These are phyloP conservation scores for Notarius quadriscutis DNA, from an alignment of 2,113 vertebrate species.

Conservation along the genomic window DNA sequence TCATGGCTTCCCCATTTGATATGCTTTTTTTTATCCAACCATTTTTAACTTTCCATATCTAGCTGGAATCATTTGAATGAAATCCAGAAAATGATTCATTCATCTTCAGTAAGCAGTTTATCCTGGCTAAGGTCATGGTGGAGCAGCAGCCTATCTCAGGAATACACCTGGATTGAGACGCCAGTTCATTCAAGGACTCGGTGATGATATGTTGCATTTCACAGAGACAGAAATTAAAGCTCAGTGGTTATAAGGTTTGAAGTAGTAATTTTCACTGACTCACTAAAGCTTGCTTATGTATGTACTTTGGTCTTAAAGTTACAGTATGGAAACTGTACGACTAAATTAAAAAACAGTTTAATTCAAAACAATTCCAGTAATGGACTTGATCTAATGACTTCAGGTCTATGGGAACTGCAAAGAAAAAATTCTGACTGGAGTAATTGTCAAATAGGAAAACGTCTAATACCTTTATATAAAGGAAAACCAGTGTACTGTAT, in stretches of 20 bases:
- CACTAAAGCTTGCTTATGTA: background rate
- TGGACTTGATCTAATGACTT: background rate
- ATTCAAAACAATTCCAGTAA: background rate
- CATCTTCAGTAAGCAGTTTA: background rate
- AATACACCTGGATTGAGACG: background rate
- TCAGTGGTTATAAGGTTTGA: background rate
- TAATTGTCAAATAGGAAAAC: background rate
- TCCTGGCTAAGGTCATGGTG: background rate
- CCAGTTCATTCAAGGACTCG: background rate
- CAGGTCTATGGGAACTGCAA: background rate
- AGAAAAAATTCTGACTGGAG: background rate
- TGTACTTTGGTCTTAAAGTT: background rate
- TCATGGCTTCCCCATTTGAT: too few species aligned
- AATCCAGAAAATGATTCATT: background rate
- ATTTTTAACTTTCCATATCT: background rate
- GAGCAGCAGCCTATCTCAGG: background rate
- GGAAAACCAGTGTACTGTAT: background rate
- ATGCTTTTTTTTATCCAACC: too few species aligned
- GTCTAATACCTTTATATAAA: background rate
- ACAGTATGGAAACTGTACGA: background rate
- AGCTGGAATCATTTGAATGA: background rate
- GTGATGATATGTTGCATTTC: background rate
- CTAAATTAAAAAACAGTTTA: background rate
- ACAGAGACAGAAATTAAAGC: background rate
- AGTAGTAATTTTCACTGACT: background rate